A percentile compares a stretch with the other conserved stretches of the same genome.
phyloP scores from a whole-genome alignment of 2,797 vertebrate species.

The Melopsittacus undulatus region DNA sequence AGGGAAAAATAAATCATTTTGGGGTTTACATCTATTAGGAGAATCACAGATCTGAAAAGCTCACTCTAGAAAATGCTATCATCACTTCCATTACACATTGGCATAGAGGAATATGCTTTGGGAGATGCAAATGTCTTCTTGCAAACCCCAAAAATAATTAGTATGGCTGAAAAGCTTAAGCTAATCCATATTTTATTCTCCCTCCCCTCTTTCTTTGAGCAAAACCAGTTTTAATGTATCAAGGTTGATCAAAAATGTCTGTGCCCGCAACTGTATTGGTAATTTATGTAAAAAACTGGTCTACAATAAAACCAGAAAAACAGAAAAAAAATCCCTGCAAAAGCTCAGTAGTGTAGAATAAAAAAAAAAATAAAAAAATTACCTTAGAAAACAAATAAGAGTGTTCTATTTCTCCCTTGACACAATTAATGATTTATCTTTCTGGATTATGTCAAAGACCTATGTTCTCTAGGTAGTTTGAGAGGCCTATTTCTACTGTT shows the following conservation, averaged over 20 bases:
- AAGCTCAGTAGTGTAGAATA: not conserved
- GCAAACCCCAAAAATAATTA: not conserved
- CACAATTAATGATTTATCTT: not conserved
- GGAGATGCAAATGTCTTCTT: not conserved
- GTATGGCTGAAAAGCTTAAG: not conserved
- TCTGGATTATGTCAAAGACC: not conserved
- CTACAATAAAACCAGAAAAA: not conserved
- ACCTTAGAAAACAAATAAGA: not conserved
- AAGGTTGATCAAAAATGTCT: not conserved
- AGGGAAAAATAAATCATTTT: not conserved
- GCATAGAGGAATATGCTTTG: not conserved
- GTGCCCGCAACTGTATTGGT: not conserved
- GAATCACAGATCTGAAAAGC: not conserved
- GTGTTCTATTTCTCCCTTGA: not conserved
- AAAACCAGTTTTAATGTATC: not conserved
- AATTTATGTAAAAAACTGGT: not conserved
- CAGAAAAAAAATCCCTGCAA: not conserved
- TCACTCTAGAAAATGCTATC: not conserved
- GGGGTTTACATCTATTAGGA: not conserved
- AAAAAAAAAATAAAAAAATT: not conserved
- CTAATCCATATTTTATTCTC: not conserved
- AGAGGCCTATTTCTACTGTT: not conserved
- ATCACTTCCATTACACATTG: not conserved
- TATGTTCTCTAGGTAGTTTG: not conserved
- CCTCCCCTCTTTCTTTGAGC: not conserved